These are phyloP conservation scores for Amazona guildingii DNA, from an alignment of 2,113 vertebrate species.

Conservation along the genomic window DNA sequence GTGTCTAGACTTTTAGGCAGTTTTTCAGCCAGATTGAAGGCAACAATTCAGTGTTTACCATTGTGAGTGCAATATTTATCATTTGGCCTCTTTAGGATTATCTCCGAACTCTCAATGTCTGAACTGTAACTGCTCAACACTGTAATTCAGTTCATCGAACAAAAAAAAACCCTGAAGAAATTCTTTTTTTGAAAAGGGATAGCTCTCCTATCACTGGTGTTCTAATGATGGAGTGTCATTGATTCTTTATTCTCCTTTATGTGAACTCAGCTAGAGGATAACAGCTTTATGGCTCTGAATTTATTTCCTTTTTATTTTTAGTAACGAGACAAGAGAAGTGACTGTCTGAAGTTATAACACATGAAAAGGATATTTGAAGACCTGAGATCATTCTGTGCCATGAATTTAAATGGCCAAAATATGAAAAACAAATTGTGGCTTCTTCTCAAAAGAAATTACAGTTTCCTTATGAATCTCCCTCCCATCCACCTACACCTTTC, in stretches of 20 bases:
- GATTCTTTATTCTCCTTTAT: neutral
- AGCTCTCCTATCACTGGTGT: neutral
- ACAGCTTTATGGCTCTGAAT: slow-evolving; percentile 1
- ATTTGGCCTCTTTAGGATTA: neutral
- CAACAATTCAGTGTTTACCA: neutral
- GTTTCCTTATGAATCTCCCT: neutral
- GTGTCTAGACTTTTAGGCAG: neutral
- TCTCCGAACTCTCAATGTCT: neutral
- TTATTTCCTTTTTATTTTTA: slow-evolving; percentile 31
- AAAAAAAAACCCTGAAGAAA: neutral
- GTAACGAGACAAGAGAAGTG: neutral
- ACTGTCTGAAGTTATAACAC: neutral
- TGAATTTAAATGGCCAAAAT: neutral
- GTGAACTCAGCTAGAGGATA: slow-evolving; percentile 2
- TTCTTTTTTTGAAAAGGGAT: neutral
- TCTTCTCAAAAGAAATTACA: neutral
- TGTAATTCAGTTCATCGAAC: neutral
- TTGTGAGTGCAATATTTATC: neutral
- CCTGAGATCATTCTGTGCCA: neutral
- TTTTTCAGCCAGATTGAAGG: neutral
- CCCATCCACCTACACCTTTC: neutral
- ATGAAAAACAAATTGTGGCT: neutral
- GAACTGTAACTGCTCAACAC: neutral
- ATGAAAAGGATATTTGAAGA: neutral
- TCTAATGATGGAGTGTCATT: neutral